These are phyloP conservation scores for Tachysurus fulvidraco DNA, from an alignment of 2,113 vertebrate genomes.

Conservation along the genomic window DNA sequence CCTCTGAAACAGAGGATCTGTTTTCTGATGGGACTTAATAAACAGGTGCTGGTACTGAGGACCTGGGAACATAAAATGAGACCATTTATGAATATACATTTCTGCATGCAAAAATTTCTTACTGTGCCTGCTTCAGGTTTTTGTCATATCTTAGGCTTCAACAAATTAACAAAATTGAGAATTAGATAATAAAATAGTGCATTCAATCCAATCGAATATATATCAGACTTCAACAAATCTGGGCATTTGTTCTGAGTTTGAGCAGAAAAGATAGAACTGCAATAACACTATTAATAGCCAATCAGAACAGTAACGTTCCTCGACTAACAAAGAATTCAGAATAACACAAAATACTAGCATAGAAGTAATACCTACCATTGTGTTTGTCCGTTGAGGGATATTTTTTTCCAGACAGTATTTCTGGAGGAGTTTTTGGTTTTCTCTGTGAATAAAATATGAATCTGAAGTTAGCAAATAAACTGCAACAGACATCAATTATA, in stretches of 20 bases:
- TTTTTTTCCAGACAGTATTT: slow-evolving; percentile 54
- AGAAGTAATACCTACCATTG: slow-evolving; percentile 29
- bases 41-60: slow-evolving; percentile 61
- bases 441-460: slow-evolving; percentile 47
- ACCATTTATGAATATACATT: neutral
- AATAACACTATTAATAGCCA: neutral
- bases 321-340: neutral
- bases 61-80: slow-evolving; percentile 29
- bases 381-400: slow-evolving; percentile 51
- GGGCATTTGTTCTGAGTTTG: neutral
- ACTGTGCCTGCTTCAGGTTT: neutral
- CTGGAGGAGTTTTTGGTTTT: slow-evolving; percentile 35
- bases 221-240: neutral
- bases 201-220: no score
- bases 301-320: neutral
- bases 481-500: neutral
- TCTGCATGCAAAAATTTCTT: neutral
- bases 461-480: neutral
- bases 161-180: neutral
- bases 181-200: neutral
- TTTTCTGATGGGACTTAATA: slow-evolving; percentile 61
- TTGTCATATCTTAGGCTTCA: neutral
- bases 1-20: slow-evolving; percentile 61
- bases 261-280: neutral
- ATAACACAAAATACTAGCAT: neutral